Base-by-base conservation (phyloP, 53 echinoderm and acorn worm species). In the Patiria pectinifera region DNA sequence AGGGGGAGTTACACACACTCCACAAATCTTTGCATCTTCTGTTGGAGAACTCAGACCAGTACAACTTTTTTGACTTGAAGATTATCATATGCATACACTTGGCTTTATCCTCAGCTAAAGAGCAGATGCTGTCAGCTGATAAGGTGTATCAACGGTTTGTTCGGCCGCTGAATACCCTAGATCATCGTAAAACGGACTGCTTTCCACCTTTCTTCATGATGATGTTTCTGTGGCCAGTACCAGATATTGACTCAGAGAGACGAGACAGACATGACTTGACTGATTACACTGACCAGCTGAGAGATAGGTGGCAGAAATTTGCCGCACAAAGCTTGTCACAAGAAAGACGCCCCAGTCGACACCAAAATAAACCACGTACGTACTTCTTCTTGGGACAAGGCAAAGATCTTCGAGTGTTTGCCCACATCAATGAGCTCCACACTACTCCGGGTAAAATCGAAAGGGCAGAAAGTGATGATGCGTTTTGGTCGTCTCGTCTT, bases 181-280 rank as follows among this genome's bases (percentile, higher is more conserved):
- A 80, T 14, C 18, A 89, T 6, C 9, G 23, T 10, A 0, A 19
- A 21, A 69, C 14, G 16, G 44, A 45, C 59, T 89, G 69, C 46
- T 89, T 46, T n/a, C 69, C 89, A 26, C 89, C 83, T 23, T 93
- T 84, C 61, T 95, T 92, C 71, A 84, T 92, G 78, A 70, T 92
- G 77, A 92, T 95, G 92, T 91, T 95, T 59, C 48, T 93, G 48
- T 95, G 95, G 95, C 93, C 95, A 91, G 66, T 81, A 43, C 47
- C 62, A 63, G 81, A 66, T 80, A 69, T 78, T 15, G 12, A 6
- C 16, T 89, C 89, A 8, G 89, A 89, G 22, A 80, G 89, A 69
- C 61, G 48, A 82, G 89, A 89, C 47, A 81, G n/a, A 21, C 1
- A 69, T 19, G 69, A 80, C 22, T 63, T 89, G 26, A 3, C 47